These are phyloP conservation scores for Alouatta palliata DNA, from an alignment of 2,113 vertebrate genomes.

Conservation along the genomic window DNA sequence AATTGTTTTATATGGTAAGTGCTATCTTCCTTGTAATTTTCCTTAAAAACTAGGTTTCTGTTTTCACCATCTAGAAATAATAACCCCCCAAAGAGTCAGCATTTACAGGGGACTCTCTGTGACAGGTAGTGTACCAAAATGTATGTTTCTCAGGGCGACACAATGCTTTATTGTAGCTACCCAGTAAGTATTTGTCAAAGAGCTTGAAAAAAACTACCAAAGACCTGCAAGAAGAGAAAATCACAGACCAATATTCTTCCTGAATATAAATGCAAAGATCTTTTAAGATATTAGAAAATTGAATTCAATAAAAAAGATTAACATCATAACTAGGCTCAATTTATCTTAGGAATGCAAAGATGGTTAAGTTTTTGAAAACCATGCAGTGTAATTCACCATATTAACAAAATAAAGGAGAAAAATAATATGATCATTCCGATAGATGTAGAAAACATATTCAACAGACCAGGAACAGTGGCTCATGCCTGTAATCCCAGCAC, in stretches of 20 bases:
- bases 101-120: not conserved
- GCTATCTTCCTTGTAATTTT: not conserved
- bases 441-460: not conserved
- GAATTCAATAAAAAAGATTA: not conserved
- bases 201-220: not conserved
- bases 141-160: not conserved
- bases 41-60: not conserved
- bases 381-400: not conserved
- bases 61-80: not conserved
- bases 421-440: not conserved
- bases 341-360: constrained; percentile 20
- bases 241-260: not conserved
- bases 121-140: not conserved
- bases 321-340: not conserved
- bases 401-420: constrained; percentile 7
- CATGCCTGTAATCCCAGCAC: no score
- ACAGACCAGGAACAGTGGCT: no score
- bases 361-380: not conserved
- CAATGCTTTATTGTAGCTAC: not conserved
- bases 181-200: constrained; percentile 22
- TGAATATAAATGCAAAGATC: not conserved
- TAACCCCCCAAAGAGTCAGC: not conserved
- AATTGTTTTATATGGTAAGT: not conserved
- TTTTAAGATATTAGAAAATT: constrained; percentile 5
- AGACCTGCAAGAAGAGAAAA: not conserved